phyloP scores from a whole-genome alignment of 2,113 vertebrate genomes.

The Cinclus mexicanus region DNA sequence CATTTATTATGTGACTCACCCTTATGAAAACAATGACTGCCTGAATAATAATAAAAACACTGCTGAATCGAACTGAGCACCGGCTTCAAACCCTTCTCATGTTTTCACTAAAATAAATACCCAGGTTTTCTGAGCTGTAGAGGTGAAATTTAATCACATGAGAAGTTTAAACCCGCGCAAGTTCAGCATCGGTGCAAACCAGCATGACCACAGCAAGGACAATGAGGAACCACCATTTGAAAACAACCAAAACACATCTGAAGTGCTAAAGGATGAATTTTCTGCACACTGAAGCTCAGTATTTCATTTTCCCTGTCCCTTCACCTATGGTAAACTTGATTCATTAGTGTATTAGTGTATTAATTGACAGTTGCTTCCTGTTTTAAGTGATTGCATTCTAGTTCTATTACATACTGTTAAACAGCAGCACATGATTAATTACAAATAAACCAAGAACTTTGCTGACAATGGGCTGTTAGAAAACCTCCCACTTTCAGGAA shows the following conservation, averaged over 20 bases:
- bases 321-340: conserved; percentile 62
- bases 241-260: background rate
- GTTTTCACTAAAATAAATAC: conserved; percentile 4
- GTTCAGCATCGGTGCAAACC: background rate
- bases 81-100: background rate
- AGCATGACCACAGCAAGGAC: background rate
- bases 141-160: background rate
- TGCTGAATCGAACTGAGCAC: background rate
- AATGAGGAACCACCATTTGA: background rate
- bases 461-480: conserved; percentile 1
- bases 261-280: background rate
- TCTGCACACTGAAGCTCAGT: background rate
- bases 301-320: background rate
- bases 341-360: conserved; percentile 64
- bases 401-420: conserved; percentile 64
- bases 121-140: background rate
- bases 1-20: background rate
- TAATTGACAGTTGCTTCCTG: conserved; percentile 71
- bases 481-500: background rate
- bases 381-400: conserved; percentile 63
- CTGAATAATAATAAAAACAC: background rate
- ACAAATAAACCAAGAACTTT: conserved; percentile 55
- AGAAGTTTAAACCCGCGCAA: background rate
- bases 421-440: conserved; percentile 69
- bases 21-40: background rate